These are phyloP conservation scores for Rotaria socialis DNA, from an alignment of 2,888 invertebrate species.

Conservation along the genomic window DNA sequence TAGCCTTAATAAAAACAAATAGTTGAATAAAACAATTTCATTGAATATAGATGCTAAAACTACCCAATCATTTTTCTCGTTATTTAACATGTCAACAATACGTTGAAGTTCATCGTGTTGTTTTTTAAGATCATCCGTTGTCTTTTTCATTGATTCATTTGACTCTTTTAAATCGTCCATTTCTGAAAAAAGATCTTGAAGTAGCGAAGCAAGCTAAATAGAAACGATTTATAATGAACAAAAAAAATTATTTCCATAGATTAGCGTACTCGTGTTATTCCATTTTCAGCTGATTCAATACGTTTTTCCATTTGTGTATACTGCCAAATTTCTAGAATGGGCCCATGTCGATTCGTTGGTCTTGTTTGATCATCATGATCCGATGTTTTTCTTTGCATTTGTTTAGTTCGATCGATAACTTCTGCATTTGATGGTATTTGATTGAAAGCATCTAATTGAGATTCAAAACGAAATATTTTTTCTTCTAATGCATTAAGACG, in stretches of 20 bases:
- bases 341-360: neutral
- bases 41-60: neutral
- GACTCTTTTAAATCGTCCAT: conserved; percentile 45
- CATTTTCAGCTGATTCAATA: conserved; percentile 46
- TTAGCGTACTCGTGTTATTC: conserved; percentile 41
- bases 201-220: conserved; percentile 45
- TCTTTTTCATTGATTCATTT: neutral
- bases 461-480: conserved; percentile 43
- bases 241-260: neutral
- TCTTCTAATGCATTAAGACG: conserved; percentile 43
- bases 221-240: neutral
- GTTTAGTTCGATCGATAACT: conserved; percentile 40
- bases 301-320: conserved; percentile 46
- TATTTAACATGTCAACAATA: conserved; percentile 23
- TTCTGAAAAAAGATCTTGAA: conserved; percentile 43
- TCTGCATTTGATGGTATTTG: conserved; percentile 41
- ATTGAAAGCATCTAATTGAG: conserved; percentile 40
- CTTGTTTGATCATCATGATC: neutral
- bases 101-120: neutral
- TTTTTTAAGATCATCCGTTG: neutral
- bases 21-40: neutral
- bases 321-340: conserved; percentile 45
- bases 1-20: neutral
- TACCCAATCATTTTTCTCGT: conserved; percentile 10
- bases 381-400: neutral